These are phyloP conservation scores for Anodontia alba DNA, from an alignment of 2,888 invertebrate species.

Conservation along the genomic window DNA sequence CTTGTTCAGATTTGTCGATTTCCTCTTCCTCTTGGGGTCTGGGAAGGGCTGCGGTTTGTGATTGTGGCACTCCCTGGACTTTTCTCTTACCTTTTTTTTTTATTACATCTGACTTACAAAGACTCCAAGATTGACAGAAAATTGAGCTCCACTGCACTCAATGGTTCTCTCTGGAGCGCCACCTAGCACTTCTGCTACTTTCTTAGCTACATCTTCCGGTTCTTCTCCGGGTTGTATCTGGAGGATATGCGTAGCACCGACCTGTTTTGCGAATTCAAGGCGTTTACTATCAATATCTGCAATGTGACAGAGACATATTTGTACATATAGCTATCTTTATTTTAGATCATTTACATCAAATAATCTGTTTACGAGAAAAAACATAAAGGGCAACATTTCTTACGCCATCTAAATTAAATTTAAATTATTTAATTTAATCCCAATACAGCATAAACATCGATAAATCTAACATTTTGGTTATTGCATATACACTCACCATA, in stretches of 20 bases:
- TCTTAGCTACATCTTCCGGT: constrained; percentile 68
- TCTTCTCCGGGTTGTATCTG: constrained; percentile 73
- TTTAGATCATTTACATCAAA: neutral
- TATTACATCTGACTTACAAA: constrained; percentile 84
- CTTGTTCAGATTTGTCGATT: too few species aligned
- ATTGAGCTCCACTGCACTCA: constrained; percentile 94
- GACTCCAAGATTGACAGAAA: constrained; percentile 91
- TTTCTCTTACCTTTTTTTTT: too few species aligned
- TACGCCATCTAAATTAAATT: too few species aligned
- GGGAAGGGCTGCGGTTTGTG: too few species aligned
- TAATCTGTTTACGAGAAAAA: neutral
- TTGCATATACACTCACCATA: too few species aligned
- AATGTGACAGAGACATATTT: constrained; percentile 20
- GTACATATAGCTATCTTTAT: too few species aligned
- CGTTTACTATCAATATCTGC: constrained; percentile 81
- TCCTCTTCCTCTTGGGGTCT: too few species aligned
- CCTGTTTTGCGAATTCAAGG: constrained; percentile 81
- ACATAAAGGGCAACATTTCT: too few species aligned
- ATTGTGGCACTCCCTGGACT: too few species aligned
- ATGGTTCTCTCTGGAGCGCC: constrained; percentile 90
- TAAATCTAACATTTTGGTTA: too few species aligned
- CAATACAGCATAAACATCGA: too few species aligned
- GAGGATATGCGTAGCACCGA: constrained; percentile 83
- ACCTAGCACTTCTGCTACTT: constrained; percentile 72
- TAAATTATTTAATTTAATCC: too few species aligned